Evolutionary conservation across 2,797 vertebrate genomes (phyloP).

Genomic region (Tachyglossus aculeatus): DNA sequence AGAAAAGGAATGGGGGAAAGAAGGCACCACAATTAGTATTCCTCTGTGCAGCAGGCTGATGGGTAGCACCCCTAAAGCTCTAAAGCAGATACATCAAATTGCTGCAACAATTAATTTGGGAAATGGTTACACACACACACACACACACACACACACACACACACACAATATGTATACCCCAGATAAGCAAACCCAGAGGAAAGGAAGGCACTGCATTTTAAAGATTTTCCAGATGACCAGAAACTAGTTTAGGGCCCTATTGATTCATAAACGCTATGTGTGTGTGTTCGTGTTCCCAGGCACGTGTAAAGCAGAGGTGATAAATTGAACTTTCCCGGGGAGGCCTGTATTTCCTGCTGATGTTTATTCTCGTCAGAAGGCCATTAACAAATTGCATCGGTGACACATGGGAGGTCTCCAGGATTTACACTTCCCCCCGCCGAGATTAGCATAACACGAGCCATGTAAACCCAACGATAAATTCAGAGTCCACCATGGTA

Average conservation of each 20-base stretch:
- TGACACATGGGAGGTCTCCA: slow-evolving; percentile 46
- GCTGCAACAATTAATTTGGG: too few relatives aligned
- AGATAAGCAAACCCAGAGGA: too few relatives aligned
- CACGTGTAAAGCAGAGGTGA: slow-evolving; percentile 48
- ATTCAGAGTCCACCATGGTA: slow-evolving; percentile 27
- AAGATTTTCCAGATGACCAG: slow-evolving; percentile 49
- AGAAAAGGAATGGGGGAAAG: too few relatives aligned
- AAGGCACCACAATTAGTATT: too few relatives aligned
- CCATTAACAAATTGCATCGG: slow-evolving; percentile 56
- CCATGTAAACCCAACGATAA: slow-evolving; percentile 53
- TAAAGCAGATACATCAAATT: too few relatives aligned
- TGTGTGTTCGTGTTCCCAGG: too few relatives aligned
- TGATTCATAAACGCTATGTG: slow-evolving; percentile 40
- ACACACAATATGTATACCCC: too few relatives aligned
- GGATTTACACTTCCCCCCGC: slow-evolving; percentile 53
- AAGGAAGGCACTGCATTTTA: slow-evolving; percentile 16
- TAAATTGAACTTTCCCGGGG: slow-evolving; percentile 58
- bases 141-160: too few relatives aligned
- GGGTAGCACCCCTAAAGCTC: too few relatives aligned
- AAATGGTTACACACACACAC: too few relatives aligned
- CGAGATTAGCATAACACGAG: slow-evolving; percentile 53
- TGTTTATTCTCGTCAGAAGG: slow-evolving; percentile 64
- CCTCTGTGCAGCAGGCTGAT: too few relatives aligned
- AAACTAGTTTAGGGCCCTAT: slow-evolving; percentile 31
- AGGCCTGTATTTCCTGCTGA: slow-evolving; percentile 54